Base-by-base conservation (phyloP, 2,888 invertebrate species). In the Acronicta leporina region DNA sequence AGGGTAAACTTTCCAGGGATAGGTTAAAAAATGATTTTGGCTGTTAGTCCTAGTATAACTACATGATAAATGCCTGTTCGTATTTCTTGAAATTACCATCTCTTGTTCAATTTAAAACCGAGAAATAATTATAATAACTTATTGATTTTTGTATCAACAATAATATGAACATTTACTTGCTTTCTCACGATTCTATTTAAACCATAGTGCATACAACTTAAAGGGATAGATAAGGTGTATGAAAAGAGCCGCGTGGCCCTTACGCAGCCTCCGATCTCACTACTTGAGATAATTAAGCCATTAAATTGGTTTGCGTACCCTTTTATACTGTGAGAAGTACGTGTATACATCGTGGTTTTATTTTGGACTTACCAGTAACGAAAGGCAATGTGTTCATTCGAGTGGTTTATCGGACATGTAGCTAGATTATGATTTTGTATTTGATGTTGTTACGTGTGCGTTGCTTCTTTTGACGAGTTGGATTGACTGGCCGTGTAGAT, bases 281-380 rank as follows among this genome's bases (percentile, higher is more conserved):
- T 89, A 90, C 90, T 92, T 86, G 88, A 91, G 90, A 90, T 92
- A 92, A 94, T 92, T 90, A 92, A 92, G 90, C 88, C 88, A 92
- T 93, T 91, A 91, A 88, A 89, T 89, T 85, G 85, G 85, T 85
- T 82, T 83, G 86, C 87, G 85, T 76, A 87, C 88, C 88, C 88
- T 88, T 88, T 88, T 83, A 87, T 82, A 81, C 81, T 87, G 89
- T 89, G 89, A 86, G 90, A 89, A 90, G 86, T 78, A 82, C 79
- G 77, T 72, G 50, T 30, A 47, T 43, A 50, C 15, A 54, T 63
- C 46, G 62, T 86, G 80, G 80, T 85, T 87, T 91, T 90, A 89
- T 89, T 91, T 87, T 84, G 82, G 84, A 84, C 84, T 82, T 66
- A 68, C 69, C 57, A 53, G 66, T 77, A 75, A 79, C 82, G 83